Base-by-base conservation (phyloP, 2,888 invertebrate genomes). In the Rhodophaea formosa region DNA sequence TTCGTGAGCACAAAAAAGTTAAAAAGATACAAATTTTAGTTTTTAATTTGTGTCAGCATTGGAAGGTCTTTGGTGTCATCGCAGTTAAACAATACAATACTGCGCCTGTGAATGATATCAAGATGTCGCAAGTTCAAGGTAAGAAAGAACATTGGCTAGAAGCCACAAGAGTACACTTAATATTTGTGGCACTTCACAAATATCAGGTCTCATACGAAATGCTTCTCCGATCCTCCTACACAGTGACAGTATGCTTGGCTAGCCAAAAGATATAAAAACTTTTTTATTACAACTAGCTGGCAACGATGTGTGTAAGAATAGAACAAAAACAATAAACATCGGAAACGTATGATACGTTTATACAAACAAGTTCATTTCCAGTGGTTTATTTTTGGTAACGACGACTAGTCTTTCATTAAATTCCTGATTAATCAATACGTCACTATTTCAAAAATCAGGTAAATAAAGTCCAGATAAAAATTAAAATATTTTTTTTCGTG, bases 241-340 rank as follows among this genome's bases (percentile, higher is more conserved):
- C 1, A 39, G 35, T 10, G n/a, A 39, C 39, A 39, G n/a, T 39
- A 39, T 12, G 2, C 3, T 39, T 39, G 39, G 39, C 23, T 3
- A 23, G 5, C 23, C 39, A 5, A 39, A 39, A 12, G 1, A 12
- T 39, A 39, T 39, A 39, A 39, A 39, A 39, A 39, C 35, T 35
- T 35, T 35, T 35, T n/a, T n/a, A 35, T 35, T 6, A 35, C 10
- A 39, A n/a, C 12, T 10, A 8, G 12, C 39, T 39, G 39, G 12
- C 39, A 39, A 39, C 39, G 39, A 39, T 39, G 39, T 39, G 39
- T 12, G 12, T 57, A 58, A 52, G 60, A 64, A 64, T 58, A 60
- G 59, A 35, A 12, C 1, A 53, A 43, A 54, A 59, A 61, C 58
- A 62, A 62, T 60, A 66, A 61, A 63, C 60, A 57, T 61, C 57